A percentile compares a stretch with the other conserved stretches of the same genome.
phyloP scores from a whole-genome alignment of 2,888 invertebrate genomes.

The Campoplex capitator region DNA sequence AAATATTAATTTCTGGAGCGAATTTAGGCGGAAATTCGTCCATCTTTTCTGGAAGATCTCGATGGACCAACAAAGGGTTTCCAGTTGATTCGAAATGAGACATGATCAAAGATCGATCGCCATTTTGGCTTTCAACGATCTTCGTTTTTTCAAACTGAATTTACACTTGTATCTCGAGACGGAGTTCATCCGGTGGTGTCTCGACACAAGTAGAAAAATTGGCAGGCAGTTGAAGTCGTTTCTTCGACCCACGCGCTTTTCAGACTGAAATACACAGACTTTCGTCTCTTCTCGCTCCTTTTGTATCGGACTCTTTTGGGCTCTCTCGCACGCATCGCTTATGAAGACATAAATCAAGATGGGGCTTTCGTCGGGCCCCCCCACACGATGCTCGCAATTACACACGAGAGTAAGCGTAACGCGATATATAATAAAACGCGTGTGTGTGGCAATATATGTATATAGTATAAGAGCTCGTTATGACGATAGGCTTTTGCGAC shows the following conservation, averaged over 20 bases:
- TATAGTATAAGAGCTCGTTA: constrained; percentile 73
- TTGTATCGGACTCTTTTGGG: constrained; percentile 48
- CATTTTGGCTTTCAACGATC: too few species aligned
- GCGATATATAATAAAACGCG: constrained; percentile 80
- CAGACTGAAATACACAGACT: constrained; percentile 29
- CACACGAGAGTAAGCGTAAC: constrained; percentile 82
- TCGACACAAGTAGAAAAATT: constrained; percentile 29
- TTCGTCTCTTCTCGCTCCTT: constrained; percentile 8
- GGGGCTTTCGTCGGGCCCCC: constrained; percentile 78
- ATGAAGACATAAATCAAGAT: constrained; percentile 84
- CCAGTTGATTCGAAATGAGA: too few species aligned
- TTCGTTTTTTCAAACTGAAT: not conserved
- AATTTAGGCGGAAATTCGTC: not conserved
- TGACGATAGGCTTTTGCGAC: constrained; percentile 12
- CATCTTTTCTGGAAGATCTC: not conserved
- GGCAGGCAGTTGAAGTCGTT: constrained; percentile 42
- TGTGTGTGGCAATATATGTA: constrained; percentile 69
- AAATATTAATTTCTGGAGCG: too few species aligned
- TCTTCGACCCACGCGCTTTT: constrained; percentile 55
- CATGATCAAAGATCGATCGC: too few species aligned
- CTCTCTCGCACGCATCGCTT: constrained; percentile 75
- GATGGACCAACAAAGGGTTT: too few species aligned
- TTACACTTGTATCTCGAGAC: constrained; percentile 3
- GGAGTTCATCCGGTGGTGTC: constrained; percentile 18
- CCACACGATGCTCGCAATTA: constrained; percentile 82